These are phyloP conservation scores for Chlorocebus sabaeus DNA, from an alignment of 2,113 vertebrate genomes.

Conservation along the genomic window DNA sequence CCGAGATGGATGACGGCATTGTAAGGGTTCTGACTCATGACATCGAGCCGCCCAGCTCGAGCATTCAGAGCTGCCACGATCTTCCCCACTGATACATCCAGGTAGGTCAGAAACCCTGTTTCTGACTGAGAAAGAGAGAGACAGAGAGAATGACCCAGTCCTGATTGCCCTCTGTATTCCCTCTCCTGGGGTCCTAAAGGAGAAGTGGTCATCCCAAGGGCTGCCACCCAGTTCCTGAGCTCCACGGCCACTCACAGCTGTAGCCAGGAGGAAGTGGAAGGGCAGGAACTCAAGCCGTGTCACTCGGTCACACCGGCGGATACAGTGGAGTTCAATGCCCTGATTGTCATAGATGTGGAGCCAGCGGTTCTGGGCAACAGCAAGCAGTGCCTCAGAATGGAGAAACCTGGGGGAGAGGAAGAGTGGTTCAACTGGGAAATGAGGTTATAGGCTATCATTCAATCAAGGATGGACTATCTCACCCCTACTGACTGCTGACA, in stretches of 20 bases:
- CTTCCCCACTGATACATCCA: constrained; percentile 92
- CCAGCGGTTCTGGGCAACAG: constrained; percentile 93
- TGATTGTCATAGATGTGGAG: constrained; percentile 91
- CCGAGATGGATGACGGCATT: constrained; percentile 92
- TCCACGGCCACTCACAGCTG: constrained; percentile 70
- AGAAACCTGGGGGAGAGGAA: constrained; percentile 86
- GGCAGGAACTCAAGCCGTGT: constrained; percentile 91
- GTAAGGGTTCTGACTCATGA: constrained; percentile 92
- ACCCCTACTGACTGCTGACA: no score
- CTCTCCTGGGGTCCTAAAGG: not conserved
- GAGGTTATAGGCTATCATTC: not conserved
- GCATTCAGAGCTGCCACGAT: constrained; percentile 87
- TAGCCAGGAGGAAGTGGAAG: constrained; percentile 84
- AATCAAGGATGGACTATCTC: not conserved
- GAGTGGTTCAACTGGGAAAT: not conserved
- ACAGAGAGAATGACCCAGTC: not conserved
- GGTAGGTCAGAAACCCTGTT: constrained; percentile 91
- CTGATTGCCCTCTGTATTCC: not conserved
- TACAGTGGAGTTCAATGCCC: constrained; percentile 92
- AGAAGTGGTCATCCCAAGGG: not conserved
- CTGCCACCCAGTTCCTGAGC: not conserved
- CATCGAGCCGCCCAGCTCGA: constrained; percentile 86
- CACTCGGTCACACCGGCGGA: constrained; percentile 89
- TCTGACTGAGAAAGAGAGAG: constrained; percentile 83
- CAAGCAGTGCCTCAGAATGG: constrained; percentile 89